Evolutionary conservation across 2,113 vertebrate species (phyloP).

Genomic region (Procavia capensis): DNA sequence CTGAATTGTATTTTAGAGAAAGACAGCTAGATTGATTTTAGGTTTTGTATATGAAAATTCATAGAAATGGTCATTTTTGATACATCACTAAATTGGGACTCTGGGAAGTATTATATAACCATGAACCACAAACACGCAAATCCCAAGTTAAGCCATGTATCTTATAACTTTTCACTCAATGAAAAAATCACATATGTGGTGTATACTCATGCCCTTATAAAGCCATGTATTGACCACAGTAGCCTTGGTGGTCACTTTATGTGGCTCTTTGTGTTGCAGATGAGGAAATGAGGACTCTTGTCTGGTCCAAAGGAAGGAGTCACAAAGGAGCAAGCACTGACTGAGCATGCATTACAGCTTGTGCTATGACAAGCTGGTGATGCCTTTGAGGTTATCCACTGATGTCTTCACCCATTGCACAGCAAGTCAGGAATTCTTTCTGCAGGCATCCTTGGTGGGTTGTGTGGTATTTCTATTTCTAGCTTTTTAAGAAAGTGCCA

Average conservation of each 20-base stretch:
- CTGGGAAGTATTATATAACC: conserved; percentile 45
- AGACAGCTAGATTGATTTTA: background rate
- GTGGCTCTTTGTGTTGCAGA: background rate
- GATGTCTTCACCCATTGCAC: background rate
- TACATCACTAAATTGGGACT: conserved; percentile 35
- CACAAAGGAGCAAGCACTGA: background rate
- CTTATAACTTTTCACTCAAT: conserved; percentile 57
- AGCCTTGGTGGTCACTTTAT: background rate
- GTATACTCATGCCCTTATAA: background rate
- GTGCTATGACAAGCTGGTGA: background rate
- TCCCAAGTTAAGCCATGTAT: conserved; percentile 22
- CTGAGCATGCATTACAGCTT: background rate
- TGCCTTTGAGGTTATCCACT: background rate
- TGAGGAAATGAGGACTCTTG: conserved; percentile 1
- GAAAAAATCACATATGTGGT: background rate
- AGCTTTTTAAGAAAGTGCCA: no score
- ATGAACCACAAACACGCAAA: conserved; percentile 35
- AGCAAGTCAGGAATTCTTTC: background rate
- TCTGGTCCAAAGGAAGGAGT: background rate
- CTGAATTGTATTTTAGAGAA: conserved; percentile 11
- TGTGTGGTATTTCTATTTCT: no score
- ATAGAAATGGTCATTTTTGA: conserved; percentile 6
- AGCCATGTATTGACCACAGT: background rate
- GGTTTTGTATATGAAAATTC: background rate
- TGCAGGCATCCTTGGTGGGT: background rate